Evolutionary conservation across 2,888 invertebrate species (phyloP), one percentile per base, ranked within the genome.

Genomic region (Dastarcus helophoroides): DNA sequence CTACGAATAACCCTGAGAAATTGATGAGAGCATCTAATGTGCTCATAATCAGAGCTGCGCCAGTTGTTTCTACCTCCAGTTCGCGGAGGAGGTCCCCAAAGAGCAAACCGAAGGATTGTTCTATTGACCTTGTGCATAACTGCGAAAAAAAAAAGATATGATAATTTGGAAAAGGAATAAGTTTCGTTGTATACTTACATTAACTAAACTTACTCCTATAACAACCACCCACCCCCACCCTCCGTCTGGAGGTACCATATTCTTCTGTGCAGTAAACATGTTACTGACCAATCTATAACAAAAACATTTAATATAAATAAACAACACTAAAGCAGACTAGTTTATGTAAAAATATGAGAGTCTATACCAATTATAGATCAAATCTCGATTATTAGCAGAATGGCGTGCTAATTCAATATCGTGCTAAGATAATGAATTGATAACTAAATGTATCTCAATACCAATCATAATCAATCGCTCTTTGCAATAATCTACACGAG

Each of bases 191-290:
- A 12, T 38, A 77, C 82, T 81, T 62, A 86, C 84, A 66, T 83
- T 85, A 48, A 84, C 79, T 56, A 85, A 65, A 57, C 82, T 80
- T 53, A 84, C 82, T 46, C 85, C 85, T 39, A 85, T 63, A 42
- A 84, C 81, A 38, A 84, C 83, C 65, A 85, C 73, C 85, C 86
- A 88, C 32, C 86, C 88, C 83, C 84, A 88, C 31, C 86, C 86
- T 29, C 86, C 86, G 56, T 88, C 86, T 24, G 86, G 86, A 17
- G 85, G 80, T 43, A 80, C 75, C 63, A 76, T 75, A 61, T 67
- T 71, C 44, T 52, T 55, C 44, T 48, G 50, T 47, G 56, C 52
- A 44, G 48, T 46, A 43, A 53, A 54, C 58, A 58, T 58, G 43
- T 40, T 46, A 30, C 43, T 41, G 41, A 39, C 46, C 43, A 45